Conservation (phyloP, 2,113 vertebrate species). For the Stercorarius parasiticus region DNA sequence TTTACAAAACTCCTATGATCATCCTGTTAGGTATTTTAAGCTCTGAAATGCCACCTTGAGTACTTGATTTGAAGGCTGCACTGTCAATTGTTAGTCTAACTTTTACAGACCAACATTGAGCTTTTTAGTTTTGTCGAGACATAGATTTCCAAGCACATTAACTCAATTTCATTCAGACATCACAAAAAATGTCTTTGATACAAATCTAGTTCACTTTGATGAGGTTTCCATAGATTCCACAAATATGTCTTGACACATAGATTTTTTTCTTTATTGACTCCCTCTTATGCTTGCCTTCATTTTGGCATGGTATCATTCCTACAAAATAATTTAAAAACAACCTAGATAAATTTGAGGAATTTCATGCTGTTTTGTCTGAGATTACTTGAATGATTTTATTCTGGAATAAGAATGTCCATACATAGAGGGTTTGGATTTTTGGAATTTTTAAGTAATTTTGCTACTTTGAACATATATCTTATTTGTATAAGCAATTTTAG, state of each 20-base stretch:
- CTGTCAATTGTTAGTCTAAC: neutral
- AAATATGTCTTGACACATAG: neutral
- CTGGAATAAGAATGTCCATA: neutral
- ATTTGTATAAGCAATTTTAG: neutral
- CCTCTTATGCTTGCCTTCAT: neutral
- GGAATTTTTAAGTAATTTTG: neutral
- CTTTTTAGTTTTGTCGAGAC: neutral
- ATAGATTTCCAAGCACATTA: neutral
- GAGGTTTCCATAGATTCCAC: neutral
- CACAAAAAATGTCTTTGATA: neutral
- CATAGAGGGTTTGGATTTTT: neutral
- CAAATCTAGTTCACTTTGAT: neutral
- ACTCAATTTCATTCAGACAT: neutral
- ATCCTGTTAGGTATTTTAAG: neutral
- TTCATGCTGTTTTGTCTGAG: neutral
- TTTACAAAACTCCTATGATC: neutral
- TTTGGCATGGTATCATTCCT: neutral
- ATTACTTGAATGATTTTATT: neutral
- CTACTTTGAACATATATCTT: neutral
- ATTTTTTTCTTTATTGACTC: neutral
- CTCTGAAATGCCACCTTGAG: neutral
- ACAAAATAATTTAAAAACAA: neutral
- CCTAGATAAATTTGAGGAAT: neutral
- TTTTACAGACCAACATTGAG: neutral
- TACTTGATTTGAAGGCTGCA: neutral